A percentile compares a stretch with the other conserved stretches of the same genome.
phyloP scores from a whole-genome alignment of 1,140 invertebrate species.

The Magallana angulata region DNA sequence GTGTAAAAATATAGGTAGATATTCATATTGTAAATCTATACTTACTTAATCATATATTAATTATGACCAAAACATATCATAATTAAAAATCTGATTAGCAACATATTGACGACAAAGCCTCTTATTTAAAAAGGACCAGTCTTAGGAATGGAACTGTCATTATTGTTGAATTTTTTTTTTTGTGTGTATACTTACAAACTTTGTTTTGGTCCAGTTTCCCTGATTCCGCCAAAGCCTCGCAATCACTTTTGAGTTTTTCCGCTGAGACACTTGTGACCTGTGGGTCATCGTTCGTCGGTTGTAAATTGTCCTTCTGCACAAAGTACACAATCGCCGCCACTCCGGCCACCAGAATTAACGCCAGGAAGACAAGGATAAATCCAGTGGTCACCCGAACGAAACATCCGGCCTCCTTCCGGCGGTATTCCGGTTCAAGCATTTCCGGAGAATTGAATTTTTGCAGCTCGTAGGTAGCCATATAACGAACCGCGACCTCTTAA shows the following conservation, averaged over 20 bases:
- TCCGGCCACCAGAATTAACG: conserved; percentile 47
- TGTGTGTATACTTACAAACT: not conserved
- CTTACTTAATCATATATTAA: too few relatives aligned
- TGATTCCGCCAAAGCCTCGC: not conserved
- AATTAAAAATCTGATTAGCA: too few relatives aligned
- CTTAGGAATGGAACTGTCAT: too few relatives aligned
- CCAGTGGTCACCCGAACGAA: conserved; percentile 51
- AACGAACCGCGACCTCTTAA: too few relatives aligned
- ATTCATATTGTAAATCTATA: too few relatives aligned
- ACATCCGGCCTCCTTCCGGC: conserved; percentile 10
- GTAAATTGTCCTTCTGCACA: conserved; percentile 48
- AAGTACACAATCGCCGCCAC: conserved; percentile 60
- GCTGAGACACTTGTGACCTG: not conserved
- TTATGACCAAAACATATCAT: too few relatives aligned
- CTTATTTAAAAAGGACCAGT: too few relatives aligned
- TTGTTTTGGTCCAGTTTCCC: conserved; percentile 25
- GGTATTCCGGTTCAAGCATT: not conserved
- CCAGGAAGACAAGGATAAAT: conserved; percentile 47
- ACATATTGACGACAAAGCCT: too few relatives aligned
- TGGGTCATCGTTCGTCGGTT: not conserved
- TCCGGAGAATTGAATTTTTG: not conserved
- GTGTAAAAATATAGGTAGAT: too few relatives aligned
- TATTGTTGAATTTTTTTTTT: too few relatives aligned
- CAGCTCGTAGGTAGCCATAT: not conserved
- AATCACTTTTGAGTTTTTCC: conserved; percentile 7